These are phyloP conservation scores for Serinus canaria DNA, from an alignment of 2,113 vertebrate genomes.

Conservation along the genomic window DNA sequence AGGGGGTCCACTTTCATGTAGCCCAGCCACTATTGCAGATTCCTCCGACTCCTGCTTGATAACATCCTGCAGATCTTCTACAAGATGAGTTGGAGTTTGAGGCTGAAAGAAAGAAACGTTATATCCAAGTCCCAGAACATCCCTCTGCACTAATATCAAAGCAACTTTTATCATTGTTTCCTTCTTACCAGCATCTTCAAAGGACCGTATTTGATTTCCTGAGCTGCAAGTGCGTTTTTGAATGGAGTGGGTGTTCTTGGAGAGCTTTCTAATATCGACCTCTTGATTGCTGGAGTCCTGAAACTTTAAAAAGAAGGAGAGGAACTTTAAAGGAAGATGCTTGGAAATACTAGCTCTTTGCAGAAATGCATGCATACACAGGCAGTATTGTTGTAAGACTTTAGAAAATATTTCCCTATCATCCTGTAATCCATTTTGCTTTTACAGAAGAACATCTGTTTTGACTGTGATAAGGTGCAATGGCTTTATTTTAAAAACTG, in stretches of 20 bases:
- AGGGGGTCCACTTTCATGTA: conserved; percentile 81
- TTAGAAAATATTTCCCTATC: not conserved
- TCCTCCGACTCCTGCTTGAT: conserved; percentile 97
- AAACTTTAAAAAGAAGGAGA: conserved; percentile 80
- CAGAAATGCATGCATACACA: not conserved
- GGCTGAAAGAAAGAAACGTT: conserved; percentile 74
- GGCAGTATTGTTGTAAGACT: not conserved
- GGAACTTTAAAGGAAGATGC: conserved; percentile 2
- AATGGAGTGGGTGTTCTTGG: conserved; percentile 94
- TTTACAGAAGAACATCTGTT: not conserved
- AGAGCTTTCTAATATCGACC: conserved; percentile 90
- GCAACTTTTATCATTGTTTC: conserved; percentile 30
- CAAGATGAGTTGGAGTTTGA: conserved; percentile 82
- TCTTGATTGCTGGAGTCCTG: conserved; percentile 90
- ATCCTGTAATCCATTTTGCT: not conserved
- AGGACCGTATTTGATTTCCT: conserved; percentile 92
- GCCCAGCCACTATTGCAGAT: conserved; percentile 79
- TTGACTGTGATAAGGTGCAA: not conserved
- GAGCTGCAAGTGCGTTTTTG: conserved; percentile 86
- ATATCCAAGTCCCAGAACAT: conserved; percentile 40
- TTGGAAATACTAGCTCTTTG: not conserved
- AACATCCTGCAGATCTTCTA: conserved; percentile 84
- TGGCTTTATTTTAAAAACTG: not conserved
- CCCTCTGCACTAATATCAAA: conserved; percentile 12
- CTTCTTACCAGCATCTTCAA: conserved; percentile 91